phyloP scores from a whole-genome alignment of 1,140 invertebrate species.

The Alviniconcha marisindica region DNA sequence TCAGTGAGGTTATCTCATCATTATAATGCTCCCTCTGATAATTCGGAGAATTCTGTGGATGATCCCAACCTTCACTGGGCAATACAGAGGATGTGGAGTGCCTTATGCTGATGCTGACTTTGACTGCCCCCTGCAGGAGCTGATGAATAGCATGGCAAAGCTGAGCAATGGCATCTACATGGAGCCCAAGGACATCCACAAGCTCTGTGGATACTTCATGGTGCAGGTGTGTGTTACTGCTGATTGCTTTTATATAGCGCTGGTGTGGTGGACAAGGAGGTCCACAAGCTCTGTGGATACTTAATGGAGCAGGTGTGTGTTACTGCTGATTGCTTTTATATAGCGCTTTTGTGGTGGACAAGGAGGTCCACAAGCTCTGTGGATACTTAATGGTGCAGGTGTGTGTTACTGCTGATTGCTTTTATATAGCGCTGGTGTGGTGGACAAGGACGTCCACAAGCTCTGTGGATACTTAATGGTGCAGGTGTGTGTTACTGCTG shows the following conservation, averaged over 20 bases:
- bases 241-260: no score
- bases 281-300: conserved; percentile 1
- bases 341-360: no score
- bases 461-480: conserved; percentile 2
- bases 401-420: no score
- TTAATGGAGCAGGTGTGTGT: not conserved
- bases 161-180: conserved; percentile 11
- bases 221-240: not conserved
- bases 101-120: no score
- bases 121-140: not conserved
- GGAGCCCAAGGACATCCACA: conserved; percentile 12
- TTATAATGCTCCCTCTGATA: no score
- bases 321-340: no score
- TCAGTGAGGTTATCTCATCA: no score
- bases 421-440: no score
- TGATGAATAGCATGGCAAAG: conserved; percentile 29
- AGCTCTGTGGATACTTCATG: conserved; percentile 20
- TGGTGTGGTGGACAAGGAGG: conserved; percentile 12
- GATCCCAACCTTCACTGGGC: no score
- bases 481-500: conserved; percentile 1
- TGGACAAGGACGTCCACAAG: not conserved
- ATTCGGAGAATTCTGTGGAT: no score
- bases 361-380: conserved; percentile 6
- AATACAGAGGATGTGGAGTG: no score
- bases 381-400: conserved; percentile 17